These are phyloP conservation scores for Pachypanchax playfairii DNA, from an alignment of 2,113 vertebrate genomes.

Conservation along the genomic window DNA sequence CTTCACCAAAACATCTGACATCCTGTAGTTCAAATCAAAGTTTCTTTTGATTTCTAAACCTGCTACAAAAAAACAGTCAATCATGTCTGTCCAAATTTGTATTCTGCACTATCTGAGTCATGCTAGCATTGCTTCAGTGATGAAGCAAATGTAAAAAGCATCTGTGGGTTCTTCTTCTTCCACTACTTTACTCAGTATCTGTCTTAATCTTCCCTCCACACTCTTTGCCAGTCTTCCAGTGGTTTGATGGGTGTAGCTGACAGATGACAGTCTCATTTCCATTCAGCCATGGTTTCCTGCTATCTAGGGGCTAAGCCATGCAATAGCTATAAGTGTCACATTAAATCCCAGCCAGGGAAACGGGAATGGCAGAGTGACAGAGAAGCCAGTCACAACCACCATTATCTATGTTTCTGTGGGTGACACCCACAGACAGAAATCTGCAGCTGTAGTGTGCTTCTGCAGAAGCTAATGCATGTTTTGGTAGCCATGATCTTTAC, in stretches of 20 bases:
- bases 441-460: constrained; percentile 44
- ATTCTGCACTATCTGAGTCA: constrained; percentile 37
- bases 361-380: constrained; percentile 67
- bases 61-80: constrained; percentile 30
- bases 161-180: constrained; percentile 44
- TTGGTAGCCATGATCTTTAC: constrained; percentile 61
- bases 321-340: constrained; percentile 77
- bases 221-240: constrained; percentile 61
- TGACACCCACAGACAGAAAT: constrained; percentile 69
- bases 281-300: constrained; percentile 66
- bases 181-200: constrained; percentile 50
- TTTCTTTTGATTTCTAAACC: constrained; percentile 14
- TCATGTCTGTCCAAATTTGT: constrained; percentile 48
- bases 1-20: constrained; percentile 8
- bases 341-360: constrained; percentile 71
- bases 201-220: constrained; percentile 57
- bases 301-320: constrained; percentile 69
- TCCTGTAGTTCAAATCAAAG: constrained; percentile 28
- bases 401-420: constrained; percentile 68
- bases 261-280: constrained; percentile 78
- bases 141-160: constrained; percentile 24
- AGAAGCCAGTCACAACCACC: constrained; percentile 62
- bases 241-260: constrained; percentile 70
- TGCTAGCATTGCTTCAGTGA: constrained; percentile 32
- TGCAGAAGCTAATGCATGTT: constrained; percentile 48